phyloP scores from a whole-genome alignment of 2,113 vertebrate species.

The Tautogolabrus adspersus region DNA sequence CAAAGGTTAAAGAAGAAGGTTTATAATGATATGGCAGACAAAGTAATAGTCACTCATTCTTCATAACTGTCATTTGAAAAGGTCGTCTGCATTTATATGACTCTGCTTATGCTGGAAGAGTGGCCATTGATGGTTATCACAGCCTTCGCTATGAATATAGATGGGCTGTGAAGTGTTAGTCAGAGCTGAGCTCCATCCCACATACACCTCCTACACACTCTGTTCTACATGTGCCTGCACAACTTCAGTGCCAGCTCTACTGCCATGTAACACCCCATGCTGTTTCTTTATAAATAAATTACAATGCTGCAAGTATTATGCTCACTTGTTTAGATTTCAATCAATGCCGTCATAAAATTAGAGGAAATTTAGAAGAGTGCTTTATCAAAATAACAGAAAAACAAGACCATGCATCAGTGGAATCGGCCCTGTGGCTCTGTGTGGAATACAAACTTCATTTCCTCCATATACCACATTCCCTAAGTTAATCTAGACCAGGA shows the following conservation, averaged over 20 bases:
- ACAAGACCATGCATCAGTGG: background rate
- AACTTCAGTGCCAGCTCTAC: constrained; percentile 44
- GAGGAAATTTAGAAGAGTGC: background rate
- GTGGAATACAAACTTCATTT: constrained; percentile 44
- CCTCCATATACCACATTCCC: constrained; percentile 59
- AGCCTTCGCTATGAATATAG: constrained; percentile 75
- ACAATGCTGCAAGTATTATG: constrained; percentile 10
- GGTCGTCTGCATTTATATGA: constrained; percentile 56
- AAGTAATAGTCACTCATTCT: constrained; percentile 27
- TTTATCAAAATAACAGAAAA: background rate
- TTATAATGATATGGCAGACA: constrained; percentile 13
- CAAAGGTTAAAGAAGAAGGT: background rate
- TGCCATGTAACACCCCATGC: constrained; percentile 40
- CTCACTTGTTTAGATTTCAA: background rate
- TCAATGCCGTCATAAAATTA: background rate
- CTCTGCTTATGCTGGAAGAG: constrained; percentile 51
- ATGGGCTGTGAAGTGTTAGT: constrained; percentile 75
- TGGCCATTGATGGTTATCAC: constrained; percentile 73
- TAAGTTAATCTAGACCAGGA: constrained; percentile 54
- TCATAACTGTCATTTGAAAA: constrained; percentile 54
- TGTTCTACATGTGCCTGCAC: constrained; percentile 64
- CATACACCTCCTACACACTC: constrained; percentile 76
- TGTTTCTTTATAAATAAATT: constrained; percentile 46
- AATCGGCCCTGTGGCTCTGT: background rate
- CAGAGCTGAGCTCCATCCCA: constrained; percentile 69